Conservation (phyloP, 2,113 vertebrate species). For the Mobula birostris region DNA sequence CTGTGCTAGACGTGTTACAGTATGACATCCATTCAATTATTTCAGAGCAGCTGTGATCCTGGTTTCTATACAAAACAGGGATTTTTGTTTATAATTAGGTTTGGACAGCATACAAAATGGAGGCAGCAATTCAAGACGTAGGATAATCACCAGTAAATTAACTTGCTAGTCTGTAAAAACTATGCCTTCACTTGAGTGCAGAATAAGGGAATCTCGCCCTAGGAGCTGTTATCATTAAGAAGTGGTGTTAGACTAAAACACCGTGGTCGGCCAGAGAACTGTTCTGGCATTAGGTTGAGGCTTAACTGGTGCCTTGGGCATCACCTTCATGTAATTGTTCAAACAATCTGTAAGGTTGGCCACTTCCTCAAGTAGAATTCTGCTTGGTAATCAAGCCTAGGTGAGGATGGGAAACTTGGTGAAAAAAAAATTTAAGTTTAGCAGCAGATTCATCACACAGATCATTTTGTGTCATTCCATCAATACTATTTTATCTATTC, state of each 20-base stretch:
- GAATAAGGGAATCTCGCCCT: neutral
- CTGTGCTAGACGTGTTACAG: neutral
- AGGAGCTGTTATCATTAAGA: neutral
- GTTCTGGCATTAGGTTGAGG: neutral
- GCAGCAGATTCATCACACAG: neutral
- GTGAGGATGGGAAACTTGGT: neutral
- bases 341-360: neutral
- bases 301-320: neutral
- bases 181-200: neutral
- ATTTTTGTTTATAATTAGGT: neutral
- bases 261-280: neutral
- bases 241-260: neutral
- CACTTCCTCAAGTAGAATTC: neutral
- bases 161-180: neutral
- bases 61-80: neutral
- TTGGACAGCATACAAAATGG: neutral
- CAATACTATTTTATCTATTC: neutral
- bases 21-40: neutral
- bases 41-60: neutral
- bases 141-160: neutral
- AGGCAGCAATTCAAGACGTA: neutral
- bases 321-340: neutral
- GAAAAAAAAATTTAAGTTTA: neutral
- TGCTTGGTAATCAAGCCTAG: neutral
- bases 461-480: neutral